These are phyloP conservation scores for Procambarus clarkii DNA, from an alignment of 1,140 invertebrate species.

Conservation along the genomic window DNA sequence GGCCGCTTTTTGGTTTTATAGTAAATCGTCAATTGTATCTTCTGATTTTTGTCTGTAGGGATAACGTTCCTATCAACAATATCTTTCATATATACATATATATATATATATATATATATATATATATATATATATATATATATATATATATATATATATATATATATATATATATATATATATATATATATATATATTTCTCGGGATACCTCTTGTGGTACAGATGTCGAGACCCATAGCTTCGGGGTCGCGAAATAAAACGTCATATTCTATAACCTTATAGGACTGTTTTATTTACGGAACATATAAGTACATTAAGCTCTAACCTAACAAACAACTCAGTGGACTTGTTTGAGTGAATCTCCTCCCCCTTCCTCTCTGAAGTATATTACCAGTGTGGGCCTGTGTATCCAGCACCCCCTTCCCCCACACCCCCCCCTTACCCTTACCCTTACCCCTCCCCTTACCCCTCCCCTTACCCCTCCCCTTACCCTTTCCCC, in stretches of 20 bases:
- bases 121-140: constrained; percentile 42
- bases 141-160: constrained; percentile 36
- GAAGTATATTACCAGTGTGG: background rate
- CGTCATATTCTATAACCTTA: no score
- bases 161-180: constrained; percentile 43
- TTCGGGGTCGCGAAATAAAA: no score
- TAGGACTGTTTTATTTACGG: background rate
- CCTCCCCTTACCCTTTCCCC: background rate
- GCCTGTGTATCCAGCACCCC: background rate
- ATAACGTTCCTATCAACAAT: no score
- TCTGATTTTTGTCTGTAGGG: no score
- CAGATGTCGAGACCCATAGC: no score
- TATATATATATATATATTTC: constrained; percentile 20
- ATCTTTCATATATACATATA: no score
- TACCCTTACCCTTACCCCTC: background rate
- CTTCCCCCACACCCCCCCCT: background rate
- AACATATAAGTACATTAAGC: no score
- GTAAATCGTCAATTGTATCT: no score
- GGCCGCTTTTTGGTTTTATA: no score
- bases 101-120: constrained; percentile 41
- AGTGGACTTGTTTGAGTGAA: background rate
- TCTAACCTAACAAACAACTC: no score
- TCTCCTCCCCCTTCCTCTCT: background rate
- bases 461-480: no score
- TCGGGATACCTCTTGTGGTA: no score